These are phyloP conservation scores for Ectemnius continuus DNA, from an alignment of 2,888 invertebrate species.

Conservation along the genomic window DNA sequence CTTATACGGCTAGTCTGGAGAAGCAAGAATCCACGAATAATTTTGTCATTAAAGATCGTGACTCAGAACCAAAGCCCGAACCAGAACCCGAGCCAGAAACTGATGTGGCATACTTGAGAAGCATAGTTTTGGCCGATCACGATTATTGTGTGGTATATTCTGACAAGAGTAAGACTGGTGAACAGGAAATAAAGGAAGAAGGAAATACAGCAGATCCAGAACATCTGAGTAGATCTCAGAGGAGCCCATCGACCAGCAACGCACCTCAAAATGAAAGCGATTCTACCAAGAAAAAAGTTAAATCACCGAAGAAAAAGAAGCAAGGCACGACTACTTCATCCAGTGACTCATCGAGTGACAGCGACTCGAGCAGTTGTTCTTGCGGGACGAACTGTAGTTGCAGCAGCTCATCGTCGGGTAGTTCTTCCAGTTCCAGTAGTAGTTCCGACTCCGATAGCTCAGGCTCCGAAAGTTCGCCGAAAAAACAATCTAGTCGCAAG, in stretches of 20 bases:
- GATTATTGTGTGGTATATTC: constrained; percentile 83
- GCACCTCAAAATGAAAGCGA: constrained; percentile 67
- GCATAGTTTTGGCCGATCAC: constrained; percentile 82
- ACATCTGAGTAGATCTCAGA: constrained; percentile 54
- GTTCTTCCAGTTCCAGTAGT: constrained; percentile 81
- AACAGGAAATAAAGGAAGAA: constrained; percentile 46
- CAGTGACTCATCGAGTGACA: constrained; percentile 87
- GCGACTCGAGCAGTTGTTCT: constrained; percentile 87
- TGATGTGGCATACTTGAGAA: constrained; percentile 65
- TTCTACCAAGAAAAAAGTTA: constrained; percentile 64
- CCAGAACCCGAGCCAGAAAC: constrained; percentile 53
- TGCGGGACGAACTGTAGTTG: constrained; percentile 92
- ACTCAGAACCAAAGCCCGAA: constrained; percentile 57
- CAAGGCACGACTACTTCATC: constrained; percentile 82
- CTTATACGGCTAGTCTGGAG: constrained; percentile 85
- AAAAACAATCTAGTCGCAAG: constrained; percentile 73
- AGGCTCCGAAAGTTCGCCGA: constrained; percentile 80
- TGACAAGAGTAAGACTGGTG: constrained; percentile 55
- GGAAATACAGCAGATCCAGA: constrained; percentile 37
- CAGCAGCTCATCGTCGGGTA: constrained; percentile 85
- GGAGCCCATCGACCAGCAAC: constrained; percentile 53
- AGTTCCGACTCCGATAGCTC: constrained; percentile 82
- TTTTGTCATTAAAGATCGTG: constrained; percentile 36
- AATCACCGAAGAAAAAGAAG: constrained; percentile 75
- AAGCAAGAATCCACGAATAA: constrained; percentile 65